Percentiles rank a stretch among this genome's conserved stretches.
phyloP scores from a whole-genome alignment of 2,113 vertebrate genomes.

The Corapipo altera region DNA sequence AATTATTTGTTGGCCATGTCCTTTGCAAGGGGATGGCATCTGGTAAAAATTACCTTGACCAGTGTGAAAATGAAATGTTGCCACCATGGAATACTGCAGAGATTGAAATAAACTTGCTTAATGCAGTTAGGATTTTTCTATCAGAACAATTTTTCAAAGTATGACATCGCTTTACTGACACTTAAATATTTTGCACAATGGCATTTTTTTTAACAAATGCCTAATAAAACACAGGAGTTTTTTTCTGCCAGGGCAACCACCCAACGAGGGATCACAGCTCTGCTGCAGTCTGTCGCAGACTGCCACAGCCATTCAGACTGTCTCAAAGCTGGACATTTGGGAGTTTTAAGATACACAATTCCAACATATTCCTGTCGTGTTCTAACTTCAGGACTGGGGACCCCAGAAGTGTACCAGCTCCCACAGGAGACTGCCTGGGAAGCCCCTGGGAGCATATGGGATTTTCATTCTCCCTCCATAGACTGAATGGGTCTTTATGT shows the following conservation, averaged over 20 bases:
- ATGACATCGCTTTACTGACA: neutral
- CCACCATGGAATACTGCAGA: neutral
- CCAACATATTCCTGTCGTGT: neutral
- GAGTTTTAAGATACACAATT: neutral
- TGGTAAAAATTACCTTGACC: neutral
- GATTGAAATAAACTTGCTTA: neutral
- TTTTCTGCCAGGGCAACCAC: neutral
- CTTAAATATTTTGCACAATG: neutral
- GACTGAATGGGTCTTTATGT: neutral
- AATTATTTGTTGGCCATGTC: neutral
- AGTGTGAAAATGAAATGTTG: neutral
- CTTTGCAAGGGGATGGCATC: neutral
- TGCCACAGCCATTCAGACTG: neutral
- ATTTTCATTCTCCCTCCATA: neutral
- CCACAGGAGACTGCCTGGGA: neutral
- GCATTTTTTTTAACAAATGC: neutral
- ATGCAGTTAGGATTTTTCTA: neutral
- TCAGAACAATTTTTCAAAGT: neutral
- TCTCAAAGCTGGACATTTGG: neutral
- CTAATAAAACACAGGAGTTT: neutral
- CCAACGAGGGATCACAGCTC: neutral
- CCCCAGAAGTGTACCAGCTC: rapidly evolving
- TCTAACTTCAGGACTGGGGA: neutral
- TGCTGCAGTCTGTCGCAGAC: neutral
- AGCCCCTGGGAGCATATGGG: rapidly evolving